Percentiles rank a stretch among this genome's conserved stretches.
These are phyloP conservation scores for Hypothenemus hampei DNA, from an alignment of 1,140 invertebrate species.

Conservation along the genomic window DNA sequence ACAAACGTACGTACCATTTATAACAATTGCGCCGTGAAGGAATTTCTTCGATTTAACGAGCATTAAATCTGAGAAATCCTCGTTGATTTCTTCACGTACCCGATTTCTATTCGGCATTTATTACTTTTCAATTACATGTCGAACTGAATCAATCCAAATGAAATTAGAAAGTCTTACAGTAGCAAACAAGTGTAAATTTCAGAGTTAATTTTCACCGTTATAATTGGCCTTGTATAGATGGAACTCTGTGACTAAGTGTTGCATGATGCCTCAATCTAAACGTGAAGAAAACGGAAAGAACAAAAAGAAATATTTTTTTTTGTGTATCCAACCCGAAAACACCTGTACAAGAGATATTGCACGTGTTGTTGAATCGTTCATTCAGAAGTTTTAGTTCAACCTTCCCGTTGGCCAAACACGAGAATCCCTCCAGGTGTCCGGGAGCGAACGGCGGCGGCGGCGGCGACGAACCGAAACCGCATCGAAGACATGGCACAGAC, in stretches of 20 bases:
- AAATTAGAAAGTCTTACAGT: too few species aligned
- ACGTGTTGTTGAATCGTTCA: conserved; percentile 5
- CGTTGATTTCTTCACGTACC: conserved; percentile 17
- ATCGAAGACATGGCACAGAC: conserved; percentile 1
- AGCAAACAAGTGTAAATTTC: too few species aligned
- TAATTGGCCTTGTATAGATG: too few species aligned
- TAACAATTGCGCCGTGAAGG: conserved; percentile 8
- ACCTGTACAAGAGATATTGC: not conserved
- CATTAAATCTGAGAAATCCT: conserved; percentile 11
- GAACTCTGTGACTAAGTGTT: too few species aligned
- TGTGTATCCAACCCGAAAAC: not conserved
- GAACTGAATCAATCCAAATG: not conserved
- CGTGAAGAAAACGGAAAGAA: too few species aligned
- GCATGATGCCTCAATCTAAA: too few species aligned
- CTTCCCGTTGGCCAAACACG: conserved; percentile 21
- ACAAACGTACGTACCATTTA: conserved; percentile 13
- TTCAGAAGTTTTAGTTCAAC: conserved; percentile 9
- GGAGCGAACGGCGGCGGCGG: conserved; percentile 8
- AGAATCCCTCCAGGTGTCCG: conserved; percentile 17
- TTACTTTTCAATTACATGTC: conserved; percentile 10
- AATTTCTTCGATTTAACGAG: conserved; percentile 22
- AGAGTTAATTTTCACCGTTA: too few species aligned
- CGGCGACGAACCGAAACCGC: conserved; percentile 17
- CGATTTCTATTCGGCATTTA: conserved; percentile 13
- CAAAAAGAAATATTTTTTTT: too few species aligned